A percentile compares a stretch with the other conserved stretches of the same genome.
phyloP scores from a whole-genome alignment of 2,888 invertebrate species.

The Pristionchus exspectatus region DNA sequence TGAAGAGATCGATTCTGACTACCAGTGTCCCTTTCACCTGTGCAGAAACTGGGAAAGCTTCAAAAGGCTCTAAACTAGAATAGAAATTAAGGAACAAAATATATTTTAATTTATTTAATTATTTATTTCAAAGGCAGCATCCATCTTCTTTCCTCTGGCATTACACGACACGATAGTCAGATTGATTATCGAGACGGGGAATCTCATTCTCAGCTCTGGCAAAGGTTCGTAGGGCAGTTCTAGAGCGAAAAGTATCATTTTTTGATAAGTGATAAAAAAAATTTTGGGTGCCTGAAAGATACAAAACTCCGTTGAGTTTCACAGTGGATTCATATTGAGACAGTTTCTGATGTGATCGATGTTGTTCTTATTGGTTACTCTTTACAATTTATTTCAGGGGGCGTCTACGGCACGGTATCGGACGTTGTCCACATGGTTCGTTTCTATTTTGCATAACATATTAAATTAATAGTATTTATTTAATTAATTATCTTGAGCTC shows the following conservation, averaged over 20 bases:
- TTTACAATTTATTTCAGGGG: too few relatives aligned
- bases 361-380: too few relatives aligned
- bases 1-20: too few relatives aligned
- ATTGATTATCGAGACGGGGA: neutral
- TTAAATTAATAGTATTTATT: neutral
- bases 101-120: too few relatives aligned
- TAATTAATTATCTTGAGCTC: neutral
- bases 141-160: constrained; percentile 21
- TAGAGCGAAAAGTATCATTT: neutral
- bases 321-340: too few relatives aligned
- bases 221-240: neutral
- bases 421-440: neutral
- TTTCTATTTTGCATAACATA: too few relatives aligned
- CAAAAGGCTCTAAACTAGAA: neutral
- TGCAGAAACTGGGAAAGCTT: neutral
- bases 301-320: neutral
- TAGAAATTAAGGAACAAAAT: too few relatives aligned
- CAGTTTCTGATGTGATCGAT: too few relatives aligned
- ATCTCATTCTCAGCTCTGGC: neutral
- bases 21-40: neutral
- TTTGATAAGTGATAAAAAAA: neutral
- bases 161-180: neutral
- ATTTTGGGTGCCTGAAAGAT: neutral
- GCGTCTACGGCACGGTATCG: neutral
- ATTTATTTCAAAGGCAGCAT: neutral